A percentile compares a stretch with the other conserved stretches of the same genome.
Conservation (phyloP, 2,888 invertebrate genomes). For the Miltochrista miniata region DNA sequence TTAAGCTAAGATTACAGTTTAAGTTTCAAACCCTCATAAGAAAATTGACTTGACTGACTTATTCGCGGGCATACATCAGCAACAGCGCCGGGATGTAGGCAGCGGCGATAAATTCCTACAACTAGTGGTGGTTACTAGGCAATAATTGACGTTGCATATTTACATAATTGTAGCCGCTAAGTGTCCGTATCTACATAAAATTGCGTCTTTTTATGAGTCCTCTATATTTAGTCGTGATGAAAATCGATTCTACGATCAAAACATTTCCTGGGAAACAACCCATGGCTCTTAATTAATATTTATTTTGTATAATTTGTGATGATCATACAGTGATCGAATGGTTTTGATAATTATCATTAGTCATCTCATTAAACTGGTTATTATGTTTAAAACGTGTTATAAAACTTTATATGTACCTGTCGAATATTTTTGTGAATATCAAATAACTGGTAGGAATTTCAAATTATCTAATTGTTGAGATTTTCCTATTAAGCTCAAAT, state of each 20-base stretch:
- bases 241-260: conserved; percentile 49
- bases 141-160: conserved; percentile 75
- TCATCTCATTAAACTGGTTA: conserved; percentile 32
- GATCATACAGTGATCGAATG: conserved; percentile 34
- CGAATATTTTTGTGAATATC: conserved; percentile 32
- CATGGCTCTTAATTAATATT: conserved; percentile 47
- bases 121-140: conserved; percentile 73
- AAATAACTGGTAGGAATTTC: conserved; percentile 31
- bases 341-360: conserved; percentile 33
- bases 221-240: conserved; percentile 67
- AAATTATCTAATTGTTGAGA: conserved; percentile 19
- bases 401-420: conserved; percentile 6
- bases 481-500: conserved; percentile 18
- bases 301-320: conserved; percentile 41
- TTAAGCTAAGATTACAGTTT: conserved; percentile 1
- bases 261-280: conserved; percentile 40
- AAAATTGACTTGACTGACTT: conserved; percentile 48
- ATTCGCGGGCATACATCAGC: conserved; percentile 46
- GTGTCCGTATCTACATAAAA: conserved; percentile 80
- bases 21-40: conserved; percentile 32
- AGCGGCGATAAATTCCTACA: conserved; percentile 66
- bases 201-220: conserved; percentile 72
- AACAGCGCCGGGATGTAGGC: conserved; percentile 33
- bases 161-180: conserved; percentile 79
- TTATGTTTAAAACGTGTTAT: conserved; percentile 25